Percentiles rank a stretch among this genome's conserved stretches.
Evolutionary conservation across 2,113 vertebrate genomes (phyloP).

Genomic region (Odontophorus gujanensis): DNA sequence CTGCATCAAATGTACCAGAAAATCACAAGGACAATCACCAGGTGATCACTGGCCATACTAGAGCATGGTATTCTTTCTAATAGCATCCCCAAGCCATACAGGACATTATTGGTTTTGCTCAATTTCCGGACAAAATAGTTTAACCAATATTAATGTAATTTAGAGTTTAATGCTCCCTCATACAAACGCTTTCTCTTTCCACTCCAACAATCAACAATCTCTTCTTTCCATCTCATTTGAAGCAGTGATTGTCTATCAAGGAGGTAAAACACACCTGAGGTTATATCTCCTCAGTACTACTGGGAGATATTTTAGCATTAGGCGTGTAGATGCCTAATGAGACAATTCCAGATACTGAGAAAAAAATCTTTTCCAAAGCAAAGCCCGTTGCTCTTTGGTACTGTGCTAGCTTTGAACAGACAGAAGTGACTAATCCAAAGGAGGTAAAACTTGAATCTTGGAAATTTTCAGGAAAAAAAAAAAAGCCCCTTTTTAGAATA

Average conservation of each 20-base stretch:
- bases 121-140: constrained; percentile 56
- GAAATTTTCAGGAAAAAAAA: background rate
- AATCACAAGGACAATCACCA: constrained; percentile 29
- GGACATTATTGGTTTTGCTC: constrained; percentile 31
- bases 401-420: background rate
- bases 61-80: background rate
- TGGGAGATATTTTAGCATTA: constrained; percentile 3
- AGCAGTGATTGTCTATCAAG: constrained; percentile 33
- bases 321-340: background rate
- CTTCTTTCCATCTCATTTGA: constrained; percentile 52
- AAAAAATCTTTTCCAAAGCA: background rate
- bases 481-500: background rate
- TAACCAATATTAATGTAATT: constrained; percentile 58
- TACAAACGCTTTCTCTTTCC: background rate
- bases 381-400: background rate
- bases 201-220: constrained; percentile 34
- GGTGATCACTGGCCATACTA: background rate
- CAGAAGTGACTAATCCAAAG: background rate
- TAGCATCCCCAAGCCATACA: constrained; percentile 13
- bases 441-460: background rate
- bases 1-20: constrained; percentile 42
- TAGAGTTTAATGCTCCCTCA: constrained; percentile 41
- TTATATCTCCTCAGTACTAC: background rate
- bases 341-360: background rate
- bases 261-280: background rate